Evolutionary conservation across 2,797 vertebrate genomes (phyloP).

Genomic region (Dallia pectoralis): DNA sequence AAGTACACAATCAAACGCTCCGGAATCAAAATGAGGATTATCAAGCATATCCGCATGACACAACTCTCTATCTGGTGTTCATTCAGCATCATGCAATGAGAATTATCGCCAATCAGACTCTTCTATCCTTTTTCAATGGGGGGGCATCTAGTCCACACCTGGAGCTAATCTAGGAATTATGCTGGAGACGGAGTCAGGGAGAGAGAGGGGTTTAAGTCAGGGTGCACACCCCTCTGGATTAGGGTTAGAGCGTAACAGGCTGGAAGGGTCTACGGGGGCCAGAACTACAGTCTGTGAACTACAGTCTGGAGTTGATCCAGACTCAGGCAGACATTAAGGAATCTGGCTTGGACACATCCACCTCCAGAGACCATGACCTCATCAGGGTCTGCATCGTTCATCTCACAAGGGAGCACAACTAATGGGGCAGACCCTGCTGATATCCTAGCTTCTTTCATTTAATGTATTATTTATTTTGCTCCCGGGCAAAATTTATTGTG

Average conservation of each 20-base stretch:
- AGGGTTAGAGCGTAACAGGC: not conserved
- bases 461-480: constrained; percentile 36
- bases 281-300: constrained; percentile 56
- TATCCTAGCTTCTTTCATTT: constrained; percentile 19
- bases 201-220: not conserved
- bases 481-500: constrained; percentile 18
- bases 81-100: constrained; percentile 45
- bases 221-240: constrained; percentile 29
- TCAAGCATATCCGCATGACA: constrained; percentile 59
- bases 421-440: constrained; percentile 33
- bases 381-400: constrained; percentile 29
- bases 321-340: constrained; percentile 18
- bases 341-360: constrained; percentile 43
- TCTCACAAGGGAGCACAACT: constrained; percentile 30
- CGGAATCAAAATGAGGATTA: constrained; percentile 61
- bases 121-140: constrained; percentile 42
- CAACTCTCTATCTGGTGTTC: constrained; percentile 60
- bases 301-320: not conserved
- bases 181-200: constrained; percentile 29
- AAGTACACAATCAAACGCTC: not conserved
- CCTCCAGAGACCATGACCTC: constrained; percentile 53
- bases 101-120: constrained; percentile 44
- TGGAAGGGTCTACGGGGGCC: not conserved
- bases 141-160: constrained; percentile 55
- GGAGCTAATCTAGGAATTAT: constrained; percentile 57